These are phyloP conservation scores for Cryptus armator DNA, from an alignment of 2,888 invertebrate genomes.

Conservation along the genomic window DNA sequence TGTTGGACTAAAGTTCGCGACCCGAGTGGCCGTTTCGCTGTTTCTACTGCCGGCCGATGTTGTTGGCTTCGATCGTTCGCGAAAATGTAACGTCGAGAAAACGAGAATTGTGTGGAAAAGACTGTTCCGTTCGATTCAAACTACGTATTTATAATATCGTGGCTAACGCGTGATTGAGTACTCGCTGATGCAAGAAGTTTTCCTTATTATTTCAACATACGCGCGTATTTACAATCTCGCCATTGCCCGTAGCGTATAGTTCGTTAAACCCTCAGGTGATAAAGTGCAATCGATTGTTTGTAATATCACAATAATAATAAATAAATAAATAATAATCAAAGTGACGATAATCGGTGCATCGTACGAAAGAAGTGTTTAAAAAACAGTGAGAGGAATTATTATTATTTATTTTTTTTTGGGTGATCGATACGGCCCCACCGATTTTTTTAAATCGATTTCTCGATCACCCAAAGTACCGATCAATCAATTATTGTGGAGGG, in stretches of 20 bases:
- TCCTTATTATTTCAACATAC: background rate
- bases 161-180: conserved; percentile 17
- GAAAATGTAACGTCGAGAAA: conserved; percentile 58
- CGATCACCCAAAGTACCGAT: conserved; percentile 47
- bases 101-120: conserved; percentile 5
- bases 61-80: conserved; percentile 37
- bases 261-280: conserved; percentile 6
- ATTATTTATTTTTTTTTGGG: background rate
- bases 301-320: background rate
- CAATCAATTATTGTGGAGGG: conserved; percentile 75
- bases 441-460: conserved; percentile 10
- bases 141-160: conserved; percentile 21
- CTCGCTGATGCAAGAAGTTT: background rate
- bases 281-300: conserved; percentile 17
- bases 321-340: background rate
- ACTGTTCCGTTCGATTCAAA: conserved; percentile 13
- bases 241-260: background rate
- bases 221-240: background rate
- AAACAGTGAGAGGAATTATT: conserved; percentile 8
- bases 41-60: background rate
- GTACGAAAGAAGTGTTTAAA: background rate
- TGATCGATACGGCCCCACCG: background rate
- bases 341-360: conserved; percentile 19
- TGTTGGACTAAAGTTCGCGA: conserved; percentile 49
- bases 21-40: background rate